Base-by-base conservation (phyloP, 2,888 invertebrate species). In the Hyppa rectilinea region DNA sequence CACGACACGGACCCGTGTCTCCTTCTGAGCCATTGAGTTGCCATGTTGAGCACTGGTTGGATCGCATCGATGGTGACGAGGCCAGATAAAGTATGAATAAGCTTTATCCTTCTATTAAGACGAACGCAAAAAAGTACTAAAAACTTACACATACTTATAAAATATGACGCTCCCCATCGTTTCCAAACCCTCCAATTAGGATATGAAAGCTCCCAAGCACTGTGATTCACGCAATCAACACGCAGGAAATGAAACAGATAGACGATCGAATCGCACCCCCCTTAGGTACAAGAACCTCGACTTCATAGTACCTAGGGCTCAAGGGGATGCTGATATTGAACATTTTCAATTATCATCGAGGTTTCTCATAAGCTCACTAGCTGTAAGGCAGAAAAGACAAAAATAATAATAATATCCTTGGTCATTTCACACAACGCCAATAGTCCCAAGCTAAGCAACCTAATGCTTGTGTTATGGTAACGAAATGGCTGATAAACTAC, bases 171-270 rank as follows among this genome's bases (percentile, higher is more conserved):
- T 40, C n/a, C 6, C 17, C 20, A 31, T 56, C 66, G 62, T 58
- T 64, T 56, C 20, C 53, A 55, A 71, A 72, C 31, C 55, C 61
- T 58, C 26, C 72, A 81, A 76, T 83, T 74, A 80, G 58, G 56
- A 52, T 36, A 53, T 70, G 66, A 80, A 61, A 56, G 40, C 45
- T 67, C 64, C 66, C 63, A 61, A 43, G 45, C 50, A 64, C 61
- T 29, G 63, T 62, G 71, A 59, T 64, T 72, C 75, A 67, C 69
- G 77, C 75, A 80, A 80, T 86, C 85, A 85, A 76, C 72, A 70
- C 75, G 59, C 80, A 71, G 84, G 84, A 84, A 87, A 86, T 87
- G 82, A 84, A 87, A 83, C 80, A 79, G 81, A 76, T 75, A 78
- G 81, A 84, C 80, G 84, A 83, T 80, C 78, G 78, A 79, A 45